A percentile compares a stretch with the other conserved stretches of the same genome.
Evolutionary conservation across 2,113 vertebrate genomes (phyloP).

Genomic region (Pholis gunnellus): DNA sequence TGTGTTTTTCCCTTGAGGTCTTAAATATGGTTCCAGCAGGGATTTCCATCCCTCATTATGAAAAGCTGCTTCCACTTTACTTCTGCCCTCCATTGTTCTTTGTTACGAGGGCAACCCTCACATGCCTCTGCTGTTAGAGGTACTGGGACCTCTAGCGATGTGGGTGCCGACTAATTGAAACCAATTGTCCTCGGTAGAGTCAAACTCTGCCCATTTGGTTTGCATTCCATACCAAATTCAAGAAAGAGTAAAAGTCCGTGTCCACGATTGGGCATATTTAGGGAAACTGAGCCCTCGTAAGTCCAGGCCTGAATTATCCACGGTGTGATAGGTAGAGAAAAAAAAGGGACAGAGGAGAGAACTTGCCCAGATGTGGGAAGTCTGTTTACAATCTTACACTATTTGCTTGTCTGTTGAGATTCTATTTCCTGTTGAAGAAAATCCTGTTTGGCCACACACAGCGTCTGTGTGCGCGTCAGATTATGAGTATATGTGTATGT

Average conservation of each 20-base stretch:
- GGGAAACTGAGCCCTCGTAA: slow-evolving; percentile 11
- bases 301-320: slow-evolving; percentile 22
- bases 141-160: background rate
- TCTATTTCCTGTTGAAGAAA: slow-evolving; percentile 53
- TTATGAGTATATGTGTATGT: background rate
- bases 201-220: slow-evolving; percentile 36
- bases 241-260: slow-evolving; percentile 37
- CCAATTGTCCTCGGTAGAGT: slow-evolving; percentile 34
- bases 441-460: slow-evolving; percentile 56
- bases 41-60: slow-evolving; percentile 55
- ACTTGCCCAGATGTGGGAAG: slow-evolving; percentile 29
- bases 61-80: slow-evolving; percentile 66
- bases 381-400: slow-evolving; percentile 47
- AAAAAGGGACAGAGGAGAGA: background rate
- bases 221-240: slow-evolving; percentile 52
- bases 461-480: background rate
- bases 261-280: slow-evolving; percentile 40
- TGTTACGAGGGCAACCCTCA: slow-evolving; percentile 41
- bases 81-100: slow-evolving; percentile 50
- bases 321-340: background rate
- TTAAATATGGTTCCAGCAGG: slow-evolving; percentile 41
- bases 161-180: slow-evolving; percentile 43
- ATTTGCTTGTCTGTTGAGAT: slow-evolving; percentile 53
- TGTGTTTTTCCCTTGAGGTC: slow-evolving; percentile 34
- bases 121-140: slow-evolving; percentile 19